These are phyloP conservation scores for Tupaia chinensis DNA, from an alignment of 2,113 vertebrate species.

Conservation along the genomic window DNA sequence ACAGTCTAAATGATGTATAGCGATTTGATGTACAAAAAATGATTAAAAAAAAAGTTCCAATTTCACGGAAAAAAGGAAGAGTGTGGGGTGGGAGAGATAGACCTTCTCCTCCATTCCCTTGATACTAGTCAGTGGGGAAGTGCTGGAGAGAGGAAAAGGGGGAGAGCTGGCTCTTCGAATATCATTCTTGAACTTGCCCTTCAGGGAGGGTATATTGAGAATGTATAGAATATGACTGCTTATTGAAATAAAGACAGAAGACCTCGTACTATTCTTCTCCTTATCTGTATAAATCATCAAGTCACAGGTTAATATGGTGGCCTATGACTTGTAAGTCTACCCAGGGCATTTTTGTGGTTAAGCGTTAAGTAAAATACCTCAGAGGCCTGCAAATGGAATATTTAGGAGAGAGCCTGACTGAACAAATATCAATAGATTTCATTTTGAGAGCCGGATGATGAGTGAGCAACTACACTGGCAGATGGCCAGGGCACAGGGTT, in stretches of 20 bases:
- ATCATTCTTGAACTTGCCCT: background rate
- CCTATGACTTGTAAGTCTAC: background rate
- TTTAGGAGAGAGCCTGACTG: background rate
- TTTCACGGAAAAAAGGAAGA: too few relatives aligned
- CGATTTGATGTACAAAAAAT: too few relatives aligned
- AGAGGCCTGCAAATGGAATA: background rate
- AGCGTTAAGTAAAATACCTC: background rate
- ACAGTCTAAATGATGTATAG: too few relatives aligned
- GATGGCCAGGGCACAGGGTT: background rate
- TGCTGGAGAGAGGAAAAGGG: background rate
- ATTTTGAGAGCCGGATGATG: background rate
- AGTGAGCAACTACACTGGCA: background rate
- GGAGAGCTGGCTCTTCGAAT: background rate
- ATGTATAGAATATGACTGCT: background rate
- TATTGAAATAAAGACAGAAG: background rate
- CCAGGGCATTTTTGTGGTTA: background rate
- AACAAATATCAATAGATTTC: background rate
- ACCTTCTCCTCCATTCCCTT: background rate
- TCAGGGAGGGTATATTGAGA: background rate
- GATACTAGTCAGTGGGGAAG: background rate
- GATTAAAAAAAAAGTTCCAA: too few relatives aligned
- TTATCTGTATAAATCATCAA: constrained; percentile 4
- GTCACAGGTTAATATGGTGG: background rate
- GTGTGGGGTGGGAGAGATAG: background rate
- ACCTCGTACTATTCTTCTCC: background rate